phyloP scores from a whole-genome alignment of 1,140 invertebrate species.

The Hylyphantes graminicola region DNA sequence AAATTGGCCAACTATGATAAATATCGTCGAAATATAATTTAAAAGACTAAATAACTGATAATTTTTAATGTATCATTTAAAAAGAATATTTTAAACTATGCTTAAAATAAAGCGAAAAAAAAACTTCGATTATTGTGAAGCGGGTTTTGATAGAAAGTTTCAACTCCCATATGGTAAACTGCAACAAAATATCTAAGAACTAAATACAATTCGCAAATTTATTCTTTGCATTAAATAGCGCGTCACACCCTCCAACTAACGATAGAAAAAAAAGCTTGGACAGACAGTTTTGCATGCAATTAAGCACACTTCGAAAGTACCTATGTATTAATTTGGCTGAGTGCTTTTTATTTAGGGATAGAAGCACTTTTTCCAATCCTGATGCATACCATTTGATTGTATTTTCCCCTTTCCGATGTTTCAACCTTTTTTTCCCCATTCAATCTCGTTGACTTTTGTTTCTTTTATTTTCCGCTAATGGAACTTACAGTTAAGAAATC shows the following conservation, averaged over 20 bases:
- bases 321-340: constrained; percentile 58
- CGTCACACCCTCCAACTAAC: constrained; percentile 17
- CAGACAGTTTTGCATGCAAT: constrained; percentile 55
- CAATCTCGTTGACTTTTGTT: constrained; percentile 25
- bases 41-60: no score
- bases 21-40: no score
- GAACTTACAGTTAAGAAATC: constrained; percentile 25
- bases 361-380: constrained; percentile 41
- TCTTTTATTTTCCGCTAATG: constrained; percentile 47
- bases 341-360: constrained; percentile 58
- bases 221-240: constrained; percentile 40
- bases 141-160: no score
- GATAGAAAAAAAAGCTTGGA: neutral
- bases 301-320: constrained; percentile 52
- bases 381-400: constrained; percentile 50
- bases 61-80: no score
- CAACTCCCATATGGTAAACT: no score
- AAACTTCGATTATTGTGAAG: no score
- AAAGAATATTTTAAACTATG: no score
- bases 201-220: constrained; percentile 23
- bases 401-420: constrained; percentile 22
- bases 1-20: no score
- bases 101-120: no score
- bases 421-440: neutral
- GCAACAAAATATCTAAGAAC: neutral